Percentiles rank a stretch among this genome's conserved stretches.
These are phyloP conservation scores for Idaea aversata DNA, from an alignment of 2,888 invertebrate genomes.

Conservation along the genomic window DNA sequence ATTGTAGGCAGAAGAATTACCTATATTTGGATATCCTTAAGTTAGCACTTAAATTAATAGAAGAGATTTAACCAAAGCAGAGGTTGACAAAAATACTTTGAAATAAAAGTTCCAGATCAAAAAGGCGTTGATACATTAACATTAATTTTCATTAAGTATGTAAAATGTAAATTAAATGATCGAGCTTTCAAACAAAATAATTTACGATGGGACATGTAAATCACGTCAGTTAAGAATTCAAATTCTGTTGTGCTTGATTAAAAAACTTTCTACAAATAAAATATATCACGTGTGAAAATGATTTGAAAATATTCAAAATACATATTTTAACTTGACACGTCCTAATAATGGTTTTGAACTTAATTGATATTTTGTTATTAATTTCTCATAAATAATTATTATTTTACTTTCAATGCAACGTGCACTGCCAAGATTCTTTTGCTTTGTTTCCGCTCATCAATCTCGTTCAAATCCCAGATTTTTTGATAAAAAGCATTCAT, in stretches of 20 bases:
- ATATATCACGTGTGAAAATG: background rate
- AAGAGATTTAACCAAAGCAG: conserved; percentile 10
- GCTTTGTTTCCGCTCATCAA: background rate
- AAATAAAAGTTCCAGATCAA: background rate
- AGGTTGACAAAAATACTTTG: background rate
- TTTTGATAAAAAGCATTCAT: conserved; percentile 6
- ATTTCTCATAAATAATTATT: background rate
- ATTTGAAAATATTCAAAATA: background rate
- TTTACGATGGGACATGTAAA: background rate
- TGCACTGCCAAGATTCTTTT: background rate
- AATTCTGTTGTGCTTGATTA: background rate
- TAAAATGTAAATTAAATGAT: conserved; percentile 1
- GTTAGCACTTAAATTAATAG: too few species aligned
- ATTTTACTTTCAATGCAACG: background rate
- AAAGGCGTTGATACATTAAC: background rate
- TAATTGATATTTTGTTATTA: background rate
- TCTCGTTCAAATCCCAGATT: background rate
- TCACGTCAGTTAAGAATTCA: background rate
- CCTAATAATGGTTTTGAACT: background rate
- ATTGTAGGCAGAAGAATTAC: background rate
- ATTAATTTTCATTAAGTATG: background rate
- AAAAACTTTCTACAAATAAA: background rate
- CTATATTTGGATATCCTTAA: background rate
- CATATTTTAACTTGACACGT: background rate
- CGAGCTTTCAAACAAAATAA: conserved; percentile 9